Base-by-base conservation (phyloP, 2,888 invertebrate genomes). In the Melanophora roralis region DNA sequence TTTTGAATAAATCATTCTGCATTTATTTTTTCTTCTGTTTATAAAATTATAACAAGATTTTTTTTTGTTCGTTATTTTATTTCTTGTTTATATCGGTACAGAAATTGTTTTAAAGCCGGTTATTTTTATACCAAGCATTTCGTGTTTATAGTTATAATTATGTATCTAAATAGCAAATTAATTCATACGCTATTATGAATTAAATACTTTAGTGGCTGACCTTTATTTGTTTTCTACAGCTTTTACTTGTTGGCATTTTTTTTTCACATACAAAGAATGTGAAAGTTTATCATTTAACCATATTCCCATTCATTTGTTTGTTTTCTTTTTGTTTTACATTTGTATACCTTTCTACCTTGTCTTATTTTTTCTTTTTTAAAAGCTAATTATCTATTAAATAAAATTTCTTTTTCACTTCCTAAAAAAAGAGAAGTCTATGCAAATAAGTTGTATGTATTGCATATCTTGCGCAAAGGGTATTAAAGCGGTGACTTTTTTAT, bases 231-330 rank as follows among this genome's bases (percentile, higher is more conserved):
- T 38, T 38, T 2, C 38, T 45, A 16, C 34, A 57, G 2, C 36
- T 47, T 53, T 21, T 40, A 21, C 21, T 16, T 71, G n/a, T 57
- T 45, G 45, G 12, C 16, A n/a, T 55, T 53, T 8, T 49, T 16
- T 47, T 59, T 12, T 40, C 36, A 21, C 34, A 38, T 16, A 62
- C 40, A 69, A 81, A 79, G 79, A 79, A 79, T 79, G 79, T 79
- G 79, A 79, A 79, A 79, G 79, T 79, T 27, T 79, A 75, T 53
- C 38, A 60, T 65, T 65, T 32, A 60, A 6, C 40, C 32, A 53
- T 53, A 59, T 53, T 62, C 68, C 49, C 62, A 51, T 68, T 74
- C 38, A 59, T 74, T 43, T 27, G 12, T 49, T 65, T 51, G n/a
- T 9, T 27, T 43, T 53, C 12, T 51, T 27, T 27, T 6, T 27